These are phyloP conservation scores for Nemopilema nomurai DNA, from an alignment of 30 jellyfish, hydroid and myxozoan genomes.

Conservation along the genomic window DNA sequence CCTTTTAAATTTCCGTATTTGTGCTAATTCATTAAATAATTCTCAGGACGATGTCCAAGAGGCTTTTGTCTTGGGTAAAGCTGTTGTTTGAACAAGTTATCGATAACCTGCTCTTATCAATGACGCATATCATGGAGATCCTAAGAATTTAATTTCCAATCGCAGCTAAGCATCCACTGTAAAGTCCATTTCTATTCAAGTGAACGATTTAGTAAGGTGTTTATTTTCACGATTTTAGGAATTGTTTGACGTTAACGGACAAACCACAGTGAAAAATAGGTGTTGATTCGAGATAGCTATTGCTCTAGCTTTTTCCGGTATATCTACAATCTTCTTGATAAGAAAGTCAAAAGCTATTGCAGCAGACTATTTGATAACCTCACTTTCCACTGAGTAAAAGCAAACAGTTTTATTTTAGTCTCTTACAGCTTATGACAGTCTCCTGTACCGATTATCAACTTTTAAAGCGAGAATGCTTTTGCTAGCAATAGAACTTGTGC, in stretches of 20 bases:
- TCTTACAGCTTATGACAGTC: no score
- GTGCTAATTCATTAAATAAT: background rate
- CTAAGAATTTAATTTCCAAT: background rate
- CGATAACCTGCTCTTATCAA: background rate
- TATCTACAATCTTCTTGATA: background rate
- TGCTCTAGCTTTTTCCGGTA: background rate
- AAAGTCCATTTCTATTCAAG: background rate
- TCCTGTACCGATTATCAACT: no score
- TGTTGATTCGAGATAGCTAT: background rate
- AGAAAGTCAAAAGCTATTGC: background rate
- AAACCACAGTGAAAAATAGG: background rate
- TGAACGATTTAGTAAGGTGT: background rate
- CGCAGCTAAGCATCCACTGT: background rate
- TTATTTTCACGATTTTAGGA: background rate
- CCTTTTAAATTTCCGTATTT: constrained; percentile 5
- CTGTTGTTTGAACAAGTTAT: background rate
- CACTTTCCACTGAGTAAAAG: no score
- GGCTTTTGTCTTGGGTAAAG: background rate
- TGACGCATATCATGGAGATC: background rate
- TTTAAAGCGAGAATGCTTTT: no score
- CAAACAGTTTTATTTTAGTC: no score
- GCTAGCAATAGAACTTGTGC: no score
- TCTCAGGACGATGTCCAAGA: background rate
- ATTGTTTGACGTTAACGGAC: background rate
- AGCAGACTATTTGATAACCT: no score